A percentile compares a stretch with the other conserved stretches of the same genome.
These are phyloP conservation scores for Phymatocera aterrima DNA, from an alignment of 2,888 invertebrate species.

Conservation along the genomic window DNA sequence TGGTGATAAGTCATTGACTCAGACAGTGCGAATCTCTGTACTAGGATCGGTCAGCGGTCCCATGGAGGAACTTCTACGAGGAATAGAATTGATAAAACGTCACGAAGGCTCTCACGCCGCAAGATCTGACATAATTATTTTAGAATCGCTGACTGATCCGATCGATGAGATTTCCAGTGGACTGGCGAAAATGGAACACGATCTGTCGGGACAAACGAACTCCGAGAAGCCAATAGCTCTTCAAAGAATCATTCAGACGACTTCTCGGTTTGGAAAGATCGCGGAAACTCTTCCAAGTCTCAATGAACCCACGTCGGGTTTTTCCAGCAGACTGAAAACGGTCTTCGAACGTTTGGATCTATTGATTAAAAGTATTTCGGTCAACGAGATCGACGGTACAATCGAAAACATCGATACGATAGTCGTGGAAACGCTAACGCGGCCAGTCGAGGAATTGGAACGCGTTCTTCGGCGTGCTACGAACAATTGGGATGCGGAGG, in stretches of 20 bases:
- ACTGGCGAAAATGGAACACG: constrained; percentile 66
- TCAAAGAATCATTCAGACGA: constrained; percentile 63
- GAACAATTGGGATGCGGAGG: constrained; percentile 47
- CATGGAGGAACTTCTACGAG: constrained; percentile 68
- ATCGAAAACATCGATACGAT: constrained; percentile 67
- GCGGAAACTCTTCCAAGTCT: constrained; percentile 39
- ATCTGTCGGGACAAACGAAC: constrained; percentile 60
- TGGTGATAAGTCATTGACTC: constrained; percentile 63
- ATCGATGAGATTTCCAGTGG: constrained; percentile 72
- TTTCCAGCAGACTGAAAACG: constrained; percentile 50
- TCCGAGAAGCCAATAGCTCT: constrained; percentile 65
- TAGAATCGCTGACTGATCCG: constrained; percentile 74
- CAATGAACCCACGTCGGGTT: constrained; percentile 34
- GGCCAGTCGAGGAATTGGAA: constrained; percentile 64
- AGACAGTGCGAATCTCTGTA: constrained; percentile 65
- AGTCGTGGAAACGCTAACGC: constrained; percentile 66
- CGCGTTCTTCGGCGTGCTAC: constrained; percentile 53
- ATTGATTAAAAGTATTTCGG: constrained; percentile 50
- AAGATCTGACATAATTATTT: constrained; percentile 65
- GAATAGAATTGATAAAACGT: constrained; percentile 66
- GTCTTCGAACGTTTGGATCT: constrained; percentile 53
- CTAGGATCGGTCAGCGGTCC: constrained; percentile 69
- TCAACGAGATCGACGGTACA: constrained; percentile 51
- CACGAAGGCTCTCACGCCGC: constrained; percentile 55
- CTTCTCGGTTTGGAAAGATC: constrained; percentile 57